Evolutionary conservation across 1,140 invertebrate species (phyloP), one percentile per base, ranked within the genome.

Genomic region (Aphelinus certus): DNA sequence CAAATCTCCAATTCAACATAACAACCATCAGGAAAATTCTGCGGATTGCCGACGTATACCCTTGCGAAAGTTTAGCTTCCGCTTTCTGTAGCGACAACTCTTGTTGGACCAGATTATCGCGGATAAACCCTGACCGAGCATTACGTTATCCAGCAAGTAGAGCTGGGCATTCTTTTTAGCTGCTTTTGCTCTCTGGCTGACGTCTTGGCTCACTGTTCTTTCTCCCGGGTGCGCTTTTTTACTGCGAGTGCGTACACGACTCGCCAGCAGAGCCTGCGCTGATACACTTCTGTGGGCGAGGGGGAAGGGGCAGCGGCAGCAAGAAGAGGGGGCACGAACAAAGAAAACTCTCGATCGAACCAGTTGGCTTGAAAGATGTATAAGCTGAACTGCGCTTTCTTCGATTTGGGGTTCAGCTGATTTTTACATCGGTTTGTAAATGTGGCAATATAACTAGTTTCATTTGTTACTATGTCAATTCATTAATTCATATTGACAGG

Each of bases 71-170:
- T 26, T 26, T 26, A 26, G 26, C 26, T 26, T 26, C 26, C 26
- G 26, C 26, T 26, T 26, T 26, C 26, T 26, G 26, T 26, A 26
- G 26, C 26, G n/a, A 46, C 45, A 79, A 26, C 26, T 26, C 26
- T 26, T 26, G 26, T 26, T 83, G 82, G 83, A 85, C 83, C 79
- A 83, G 81, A 85, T 84, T 85, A 85, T 85, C 82, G 26, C 26
- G 81, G 79, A 80, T 80, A 83, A 84, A 83, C 80, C 80, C 79
- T 83, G 81, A 84, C 82, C 83, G 77, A 77, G 76, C 81, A 84
- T 83, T 84, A 84, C 80, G 81, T 82, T 84, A 83, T 83, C 83
- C 75, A 71, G 81, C 83, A 83, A 83, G 82, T 26, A 69, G 7
- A 65, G 26, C 26, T 26, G 7, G 3, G n/a, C n/a, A 3, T 6